Conservation (phyloP, 2,888 invertebrate genomes). For the Leptopilina syphax region DNA sequence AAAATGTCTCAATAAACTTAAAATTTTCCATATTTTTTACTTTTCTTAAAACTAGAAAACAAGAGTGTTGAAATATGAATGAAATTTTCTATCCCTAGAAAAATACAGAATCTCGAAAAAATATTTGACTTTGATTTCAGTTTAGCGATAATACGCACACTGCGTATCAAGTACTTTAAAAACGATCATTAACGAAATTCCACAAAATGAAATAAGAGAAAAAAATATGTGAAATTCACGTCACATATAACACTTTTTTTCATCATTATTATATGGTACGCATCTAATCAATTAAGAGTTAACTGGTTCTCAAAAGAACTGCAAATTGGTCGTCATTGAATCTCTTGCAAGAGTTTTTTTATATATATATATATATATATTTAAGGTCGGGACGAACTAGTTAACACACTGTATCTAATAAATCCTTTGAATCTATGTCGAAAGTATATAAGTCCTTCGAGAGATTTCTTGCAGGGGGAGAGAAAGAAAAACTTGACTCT, state of each 20-base stretch:
- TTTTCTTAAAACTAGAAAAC: too few relatives aligned
- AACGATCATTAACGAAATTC: slow-evolving; percentile 29
- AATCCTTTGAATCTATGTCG: slow-evolving; percentile 47
- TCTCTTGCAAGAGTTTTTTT: slow-evolving; percentile 39
- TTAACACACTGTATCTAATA: slow-evolving; percentile 52
- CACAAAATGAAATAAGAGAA: not conserved
- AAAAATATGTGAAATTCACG: slow-evolving; percentile 18
- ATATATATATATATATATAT: not conserved
- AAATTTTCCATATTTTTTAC: not conserved
- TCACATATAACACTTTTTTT: slow-evolving; percentile 5
- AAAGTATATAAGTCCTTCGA: slow-evolving; percentile 45
- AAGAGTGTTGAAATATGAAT: too few relatives aligned
- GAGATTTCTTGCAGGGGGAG: slow-evolving; percentile 6
- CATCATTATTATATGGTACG: slow-evolving; percentile 10
- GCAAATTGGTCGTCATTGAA: slow-evolving; percentile 49
- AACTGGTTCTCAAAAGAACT: slow-evolving; percentile 32
- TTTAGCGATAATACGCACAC: not conserved
- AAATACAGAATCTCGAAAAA: not conserved
- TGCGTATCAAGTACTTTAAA: slow-evolving; percentile 1
- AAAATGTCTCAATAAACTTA: not conserved
- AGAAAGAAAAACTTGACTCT: slow-evolving; percentile 36
- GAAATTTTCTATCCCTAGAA: too few relatives aligned
- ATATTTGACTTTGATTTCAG: not conserved
- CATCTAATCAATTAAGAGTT: slow-evolving; percentile 39
- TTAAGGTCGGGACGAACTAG: slow-evolving; percentile 45